Base-by-base conservation (phyloP, 2,113 vertebrate genomes). In the Cranoglanis bouderius region DNA sequence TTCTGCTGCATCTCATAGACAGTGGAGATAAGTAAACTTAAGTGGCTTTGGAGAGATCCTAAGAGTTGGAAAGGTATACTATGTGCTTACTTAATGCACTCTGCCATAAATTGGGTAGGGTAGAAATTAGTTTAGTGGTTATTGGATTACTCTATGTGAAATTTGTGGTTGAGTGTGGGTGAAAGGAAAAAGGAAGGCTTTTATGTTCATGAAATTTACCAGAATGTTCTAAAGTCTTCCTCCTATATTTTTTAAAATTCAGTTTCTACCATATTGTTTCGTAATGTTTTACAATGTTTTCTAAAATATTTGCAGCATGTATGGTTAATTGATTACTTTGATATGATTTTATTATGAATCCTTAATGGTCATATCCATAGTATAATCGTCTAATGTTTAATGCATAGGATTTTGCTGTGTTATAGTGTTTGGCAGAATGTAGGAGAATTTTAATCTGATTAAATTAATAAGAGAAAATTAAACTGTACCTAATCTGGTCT, bases 21-120 rank as follows among this genome's bases (percentile, higher is more conserved):
- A 85, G 19, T 80, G 85, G 61, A 90, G 29, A 94, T 88, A 86
- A 87, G 89, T 88, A 89, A 87, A 67, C 88, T 86, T 86, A 70
- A 59, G 55, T 83, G 91, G 92, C 92, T 92, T 70, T 24, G 91
- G 92, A 92, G 90, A 94, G 53, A 63, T 86, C 90, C 55, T 55
- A 3, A 82, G 26, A 82, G 4, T 4, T 88, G 43, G 24, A 59
- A 40, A 51, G 43, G 29, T 46, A 74, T 72, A 77, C 63, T 74
- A 61, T 88, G 16, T 87, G 43, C 38, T 75, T 83, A 38, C 8
- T 63, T 70, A 84, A 38, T 43, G 40, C 0, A 7, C 51, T 86
- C 4, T 67, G 32, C 21, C 82, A 26, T 80, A 46, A 16, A 32
- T 26, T 57, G 8, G 29, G n/a, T 26, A 63, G 78, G 21, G 13